Conservation (phyloP, 2,888 invertebrate species). For the Polyommatus iphigenia region DNA sequence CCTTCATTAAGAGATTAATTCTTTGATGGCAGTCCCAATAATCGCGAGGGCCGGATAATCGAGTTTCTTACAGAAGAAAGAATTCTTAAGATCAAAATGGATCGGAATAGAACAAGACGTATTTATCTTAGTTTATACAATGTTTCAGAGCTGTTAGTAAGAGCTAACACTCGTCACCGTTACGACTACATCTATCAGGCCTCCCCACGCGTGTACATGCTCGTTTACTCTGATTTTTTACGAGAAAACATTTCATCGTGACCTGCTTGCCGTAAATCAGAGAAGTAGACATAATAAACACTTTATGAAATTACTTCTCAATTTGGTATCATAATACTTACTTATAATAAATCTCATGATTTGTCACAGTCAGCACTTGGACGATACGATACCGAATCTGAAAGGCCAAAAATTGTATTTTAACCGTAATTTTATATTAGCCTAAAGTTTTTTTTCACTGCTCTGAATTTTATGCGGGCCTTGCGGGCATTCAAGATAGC, state of each 20-base stretch:
- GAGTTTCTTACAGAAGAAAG: too few species aligned
- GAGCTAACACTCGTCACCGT: slow-evolving; percentile 6
- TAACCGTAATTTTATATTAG: too few species aligned
- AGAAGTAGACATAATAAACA: background rate
- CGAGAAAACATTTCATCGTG: background rate
- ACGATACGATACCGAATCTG: too few species aligned
- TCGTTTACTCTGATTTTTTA: slow-evolving; percentile 4
- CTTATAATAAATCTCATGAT: too few species aligned
- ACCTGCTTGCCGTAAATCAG: background rate
- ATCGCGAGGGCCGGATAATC: too few species aligned
- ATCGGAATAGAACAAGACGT: background rate
- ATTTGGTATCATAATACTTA: background rate
- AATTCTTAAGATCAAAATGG: background rate
- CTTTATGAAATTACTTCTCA: background rate
- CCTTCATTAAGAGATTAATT: too few species aligned
- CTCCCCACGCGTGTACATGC: background rate
- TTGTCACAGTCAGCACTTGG: too few species aligned
- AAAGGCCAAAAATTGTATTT: too few species aligned
- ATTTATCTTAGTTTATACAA: background rate
- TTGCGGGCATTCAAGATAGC: too few species aligned
- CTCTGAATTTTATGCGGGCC: too few species aligned
- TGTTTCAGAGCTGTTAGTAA: background rate
- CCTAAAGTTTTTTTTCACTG: too few species aligned
- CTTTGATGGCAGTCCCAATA: too few species aligned
- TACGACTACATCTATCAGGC: slow-evolving; percentile 12